Conservation (phyloP, 2,113 vertebrate species). For the Apteryx mantelli region DNA sequence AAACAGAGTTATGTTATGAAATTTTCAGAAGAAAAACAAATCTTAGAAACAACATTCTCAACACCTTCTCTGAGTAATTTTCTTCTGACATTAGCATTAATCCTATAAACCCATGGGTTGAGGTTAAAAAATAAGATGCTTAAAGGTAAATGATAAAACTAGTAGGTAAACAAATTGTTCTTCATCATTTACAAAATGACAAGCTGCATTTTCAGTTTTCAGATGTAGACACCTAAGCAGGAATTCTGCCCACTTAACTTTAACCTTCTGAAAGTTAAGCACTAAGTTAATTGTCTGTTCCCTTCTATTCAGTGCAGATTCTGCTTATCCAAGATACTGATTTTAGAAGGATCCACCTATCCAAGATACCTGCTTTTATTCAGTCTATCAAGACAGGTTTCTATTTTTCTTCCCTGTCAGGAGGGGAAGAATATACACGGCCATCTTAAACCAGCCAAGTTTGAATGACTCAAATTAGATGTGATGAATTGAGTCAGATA, state of each 20-base stretch:
- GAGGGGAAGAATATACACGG: not conserved
- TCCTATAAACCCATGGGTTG: not conserved
- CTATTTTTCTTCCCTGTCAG: not conserved
- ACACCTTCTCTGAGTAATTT: not conserved
- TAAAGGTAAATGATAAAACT: not conserved
- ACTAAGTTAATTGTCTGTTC: not conserved
- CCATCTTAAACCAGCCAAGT: not conserved
- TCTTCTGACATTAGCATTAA: not conserved
- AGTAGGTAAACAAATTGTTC: fast-evolving
- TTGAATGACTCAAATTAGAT: not conserved
- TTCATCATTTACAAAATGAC: not conserved
- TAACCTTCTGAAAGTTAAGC: not conserved
- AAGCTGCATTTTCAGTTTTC: not conserved
- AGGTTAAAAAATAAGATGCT: not conserved
- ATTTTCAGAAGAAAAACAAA: not conserved
- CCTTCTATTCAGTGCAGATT: not conserved
- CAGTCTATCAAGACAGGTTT: not conserved
- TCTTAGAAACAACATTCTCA: not conserved
- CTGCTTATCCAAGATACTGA: not conserved
- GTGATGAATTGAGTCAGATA: not conserved
- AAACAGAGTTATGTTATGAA: not conserved
- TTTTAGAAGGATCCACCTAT: not conserved
- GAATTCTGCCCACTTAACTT: not conserved
- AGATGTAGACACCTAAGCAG: not conserved
- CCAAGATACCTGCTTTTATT: not conserved